Evolutionary conservation across 2,888 invertebrate genomes (phyloP).

Genomic region (Synergus laeviventris): DNA sequence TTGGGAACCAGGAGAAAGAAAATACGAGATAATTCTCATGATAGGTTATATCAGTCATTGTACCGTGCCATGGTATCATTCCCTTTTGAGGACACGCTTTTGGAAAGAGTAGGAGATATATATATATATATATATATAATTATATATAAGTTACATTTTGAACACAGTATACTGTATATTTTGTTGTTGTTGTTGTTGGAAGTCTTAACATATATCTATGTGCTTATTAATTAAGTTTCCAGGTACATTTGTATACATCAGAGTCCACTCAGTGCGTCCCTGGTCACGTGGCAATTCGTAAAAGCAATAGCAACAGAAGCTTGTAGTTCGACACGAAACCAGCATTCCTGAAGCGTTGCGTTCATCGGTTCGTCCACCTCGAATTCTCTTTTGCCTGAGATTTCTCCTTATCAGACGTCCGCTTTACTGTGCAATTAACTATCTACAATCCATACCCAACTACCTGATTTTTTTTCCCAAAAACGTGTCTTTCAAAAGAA

Average conservation of each 20-base stretch:
- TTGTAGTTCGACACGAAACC: constrained; percentile 36
- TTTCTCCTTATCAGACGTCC: constrained; percentile 1
- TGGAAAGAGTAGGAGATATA: no score
- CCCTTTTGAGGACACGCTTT: not conserved
- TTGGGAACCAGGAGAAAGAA: constrained; percentile 60
- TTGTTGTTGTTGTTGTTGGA: no score
- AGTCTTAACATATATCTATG: no score
- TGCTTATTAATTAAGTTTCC: not conserved
- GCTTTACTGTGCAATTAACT: not conserved
- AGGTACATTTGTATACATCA: constrained; percentile 3
- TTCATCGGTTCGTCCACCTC: constrained; percentile 59
- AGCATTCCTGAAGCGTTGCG: constrained; percentile 57
- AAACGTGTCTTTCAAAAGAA: no score
- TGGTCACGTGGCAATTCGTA: constrained; percentile 38
- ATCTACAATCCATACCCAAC: not conserved
- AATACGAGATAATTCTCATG: constrained; percentile 64
- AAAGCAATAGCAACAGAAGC: constrained; percentile 35
- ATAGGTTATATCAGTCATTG: not conserved
- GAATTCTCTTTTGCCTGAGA: constrained; percentile 11
- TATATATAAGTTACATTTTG: no score
- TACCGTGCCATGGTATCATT: not conserved
- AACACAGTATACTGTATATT: no score
- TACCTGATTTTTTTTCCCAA: no score
- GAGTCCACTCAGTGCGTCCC: constrained; percentile 18
- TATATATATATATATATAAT: no score